A percentile compares a stretch with the other conserved stretches of the same genome.
phyloP scores from a whole-genome alignment of 2,113 vertebrate species.

The Thunnus maccoyii region DNA sequence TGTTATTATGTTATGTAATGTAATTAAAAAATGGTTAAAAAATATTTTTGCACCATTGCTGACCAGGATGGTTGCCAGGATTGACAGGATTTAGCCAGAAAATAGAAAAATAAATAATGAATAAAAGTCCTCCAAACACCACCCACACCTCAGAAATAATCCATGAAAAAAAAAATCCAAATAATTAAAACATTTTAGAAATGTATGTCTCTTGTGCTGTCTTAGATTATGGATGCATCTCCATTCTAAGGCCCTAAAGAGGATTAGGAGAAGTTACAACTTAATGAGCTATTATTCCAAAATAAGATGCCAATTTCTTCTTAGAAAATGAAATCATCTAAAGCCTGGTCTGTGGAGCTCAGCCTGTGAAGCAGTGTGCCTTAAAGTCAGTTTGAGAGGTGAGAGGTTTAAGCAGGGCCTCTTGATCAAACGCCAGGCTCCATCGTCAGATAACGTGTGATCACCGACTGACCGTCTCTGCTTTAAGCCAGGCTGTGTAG shows the following conservation, averaged over 20 bases:
- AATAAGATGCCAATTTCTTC: constrained; percentile 4
- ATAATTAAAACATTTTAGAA: no score
- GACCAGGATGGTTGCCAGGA: no score
- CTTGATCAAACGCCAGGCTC: not conserved
- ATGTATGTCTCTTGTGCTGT: no score
- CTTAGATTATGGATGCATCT: not conserved
- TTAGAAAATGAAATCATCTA: not conserved
- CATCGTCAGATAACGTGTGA: constrained; percentile 12
- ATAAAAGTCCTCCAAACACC: no score
- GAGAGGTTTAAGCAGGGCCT: not conserved
- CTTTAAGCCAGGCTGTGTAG: constrained; percentile 1
- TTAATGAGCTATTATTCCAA: constrained; percentile 21
- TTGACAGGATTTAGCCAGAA: no score
- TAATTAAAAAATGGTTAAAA: no score
- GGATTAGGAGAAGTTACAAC: not conserved
- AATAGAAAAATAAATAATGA: no score
- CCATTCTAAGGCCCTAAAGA: constrained; percentile 1
- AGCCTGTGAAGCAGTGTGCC: not conserved
- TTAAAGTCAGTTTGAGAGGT: not conserved
- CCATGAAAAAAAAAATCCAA: no score
- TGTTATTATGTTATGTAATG: no score
- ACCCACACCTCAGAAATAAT: no score
- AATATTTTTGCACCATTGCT: no score
- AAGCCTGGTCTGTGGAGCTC: not conserved
- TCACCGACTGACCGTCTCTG: not conserved